These are phyloP conservation scores for Lochmaea crataegi DNA, from an alignment of 2,888 invertebrate genomes.

Conservation along the genomic window DNA sequence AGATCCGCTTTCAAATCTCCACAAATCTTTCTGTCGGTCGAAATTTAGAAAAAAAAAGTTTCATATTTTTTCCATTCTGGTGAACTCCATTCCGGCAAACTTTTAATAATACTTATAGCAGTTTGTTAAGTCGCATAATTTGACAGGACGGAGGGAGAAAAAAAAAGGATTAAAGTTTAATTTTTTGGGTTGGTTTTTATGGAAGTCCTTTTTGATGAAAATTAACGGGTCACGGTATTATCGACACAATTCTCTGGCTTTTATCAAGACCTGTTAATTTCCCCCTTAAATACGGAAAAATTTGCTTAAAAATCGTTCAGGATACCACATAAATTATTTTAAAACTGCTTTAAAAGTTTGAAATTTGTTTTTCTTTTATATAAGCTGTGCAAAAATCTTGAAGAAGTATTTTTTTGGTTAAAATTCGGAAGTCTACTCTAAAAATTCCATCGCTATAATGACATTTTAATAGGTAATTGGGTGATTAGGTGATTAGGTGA, in stretches of 20 bases:
- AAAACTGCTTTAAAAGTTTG: neutral
- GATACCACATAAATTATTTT: neutral
- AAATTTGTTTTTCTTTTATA: too few species aligned
- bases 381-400: too few species aligned
- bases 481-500: too few species aligned
- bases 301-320: neutral
- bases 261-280: neutral
- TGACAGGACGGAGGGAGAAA: neutral
- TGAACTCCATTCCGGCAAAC: neutral
- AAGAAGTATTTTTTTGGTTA: too few species aligned
- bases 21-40: neutral
- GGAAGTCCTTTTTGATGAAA: conserved; percentile 21
- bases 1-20: neutral
- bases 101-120: conserved; percentile 13
- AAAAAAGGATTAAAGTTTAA: conserved; percentile 9
- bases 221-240: conserved; percentile 20
- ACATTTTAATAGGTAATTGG: too few species aligned
- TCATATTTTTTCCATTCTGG: neutral
- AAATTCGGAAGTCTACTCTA: too few species aligned
- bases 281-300: neutral
- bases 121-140: neutral
- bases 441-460: too few species aligned
- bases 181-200: conserved; percentile 15
- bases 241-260: conserved; percentile 23
- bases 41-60: neutral